Conservation (phyloP, 2,888 invertebrate genomes). For the Megamerina dolium region DNA sequence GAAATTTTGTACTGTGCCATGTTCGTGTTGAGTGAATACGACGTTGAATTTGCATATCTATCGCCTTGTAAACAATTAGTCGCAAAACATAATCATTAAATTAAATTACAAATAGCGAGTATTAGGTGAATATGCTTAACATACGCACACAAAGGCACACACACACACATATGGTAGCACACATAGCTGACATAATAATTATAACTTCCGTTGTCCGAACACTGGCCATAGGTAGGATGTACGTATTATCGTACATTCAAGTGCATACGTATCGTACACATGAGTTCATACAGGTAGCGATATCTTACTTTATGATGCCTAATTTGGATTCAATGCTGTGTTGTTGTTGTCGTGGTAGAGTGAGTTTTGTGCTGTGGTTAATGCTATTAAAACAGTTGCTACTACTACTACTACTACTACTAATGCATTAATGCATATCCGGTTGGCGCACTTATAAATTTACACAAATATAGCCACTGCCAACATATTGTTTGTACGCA, state of each 20-base stretch:
- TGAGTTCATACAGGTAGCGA: no score
- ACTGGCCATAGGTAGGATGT: constrained; percentile 1
- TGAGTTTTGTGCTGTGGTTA: no score
- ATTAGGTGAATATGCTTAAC: no score
- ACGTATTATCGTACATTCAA: neutral
- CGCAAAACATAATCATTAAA: constrained; percentile 30
- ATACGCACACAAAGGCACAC: constrained; percentile 1
- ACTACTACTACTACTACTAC: constrained; percentile 13
- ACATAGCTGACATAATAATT: constrained; percentile 35
- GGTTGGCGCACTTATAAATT: constrained; percentile 12
- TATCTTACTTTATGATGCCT: no score
- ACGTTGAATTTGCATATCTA: constrained; percentile 24
- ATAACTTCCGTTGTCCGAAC: constrained; percentile 38
- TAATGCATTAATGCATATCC: constrained; percentile 36
- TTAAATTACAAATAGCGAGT: constrained; percentile 27
- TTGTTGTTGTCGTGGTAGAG: no score
- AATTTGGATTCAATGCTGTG: constrained; percentile 10
- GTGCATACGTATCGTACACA: neutral
- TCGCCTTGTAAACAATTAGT: constrained; percentile 31
- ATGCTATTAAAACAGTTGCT: constrained; percentile 15
- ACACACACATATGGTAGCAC: constrained; percentile 6
- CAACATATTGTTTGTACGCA: constrained; percentile 3
- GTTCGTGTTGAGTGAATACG: constrained; percentile 3
- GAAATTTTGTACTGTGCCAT: neutral
- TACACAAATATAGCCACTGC: neutral